Evolutionary conservation across 2,888 invertebrate species (phyloP).

Genomic region (Rhaphigaster nebulosa): DNA sequence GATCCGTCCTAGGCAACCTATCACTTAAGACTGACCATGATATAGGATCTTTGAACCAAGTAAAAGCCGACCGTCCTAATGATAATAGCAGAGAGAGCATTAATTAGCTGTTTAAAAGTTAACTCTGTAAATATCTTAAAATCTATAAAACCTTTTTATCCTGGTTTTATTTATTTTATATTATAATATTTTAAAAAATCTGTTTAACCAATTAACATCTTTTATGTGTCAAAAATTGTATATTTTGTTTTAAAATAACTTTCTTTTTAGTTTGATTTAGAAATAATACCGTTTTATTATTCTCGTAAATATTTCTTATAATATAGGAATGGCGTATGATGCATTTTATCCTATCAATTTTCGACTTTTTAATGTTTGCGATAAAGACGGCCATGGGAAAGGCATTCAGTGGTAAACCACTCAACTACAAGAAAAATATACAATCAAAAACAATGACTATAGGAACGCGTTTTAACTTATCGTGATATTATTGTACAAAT

Average conservation of each 20-base stretch:
- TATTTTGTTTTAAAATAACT: neutral
- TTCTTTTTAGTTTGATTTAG: neutral
- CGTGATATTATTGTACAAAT: constrained; percentile 53
- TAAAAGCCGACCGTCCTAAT: neutral
- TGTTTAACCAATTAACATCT: neutral
- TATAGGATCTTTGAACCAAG: neutral
- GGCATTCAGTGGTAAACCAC: constrained; percentile 61
- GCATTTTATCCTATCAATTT: neutral
- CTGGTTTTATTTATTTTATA: neutral
- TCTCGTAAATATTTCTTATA: neutral
- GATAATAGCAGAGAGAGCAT: neutral
- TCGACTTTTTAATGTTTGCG: neutral
- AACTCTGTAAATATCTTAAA: neutral
- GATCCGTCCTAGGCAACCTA: neutral
- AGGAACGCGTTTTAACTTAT: constrained; percentile 63
- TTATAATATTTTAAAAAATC: neutral
- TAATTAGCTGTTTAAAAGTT: neutral
- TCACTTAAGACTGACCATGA: neutral
- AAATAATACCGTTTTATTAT: neutral
- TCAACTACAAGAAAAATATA: constrained; percentile 64
- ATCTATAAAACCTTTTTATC: neutral
- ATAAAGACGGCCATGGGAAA: constrained; percentile 51
- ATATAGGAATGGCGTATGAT: neutral
- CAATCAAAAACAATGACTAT: constrained; percentile 66
- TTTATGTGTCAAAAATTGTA: neutral